Conservation (phyloP, 2,113 vertebrate species). For the Pomatorhinus ruficollis region DNA sequence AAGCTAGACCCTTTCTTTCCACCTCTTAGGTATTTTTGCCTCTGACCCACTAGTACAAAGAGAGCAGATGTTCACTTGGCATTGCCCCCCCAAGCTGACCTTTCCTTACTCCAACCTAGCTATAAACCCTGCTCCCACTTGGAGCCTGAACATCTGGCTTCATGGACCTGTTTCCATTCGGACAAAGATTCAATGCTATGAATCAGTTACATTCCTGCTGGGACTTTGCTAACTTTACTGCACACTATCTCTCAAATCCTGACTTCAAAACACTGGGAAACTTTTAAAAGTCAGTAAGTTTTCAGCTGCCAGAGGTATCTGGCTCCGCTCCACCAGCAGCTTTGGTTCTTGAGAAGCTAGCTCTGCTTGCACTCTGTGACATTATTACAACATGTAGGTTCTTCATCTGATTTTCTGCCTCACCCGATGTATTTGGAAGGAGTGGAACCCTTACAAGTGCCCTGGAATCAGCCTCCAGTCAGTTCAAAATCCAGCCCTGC, state of each 20-base stretch:
- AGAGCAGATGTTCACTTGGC: accelerated
- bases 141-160: not conserved
- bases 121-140: not conserved
- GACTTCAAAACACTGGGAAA: not conserved
- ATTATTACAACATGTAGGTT: not conserved
- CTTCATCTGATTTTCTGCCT: not conserved
- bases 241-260: not conserved
- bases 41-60: not conserved
- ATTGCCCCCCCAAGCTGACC: not conserved
- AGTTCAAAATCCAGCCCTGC: not conserved
- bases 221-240: not conserved
- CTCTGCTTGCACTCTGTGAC: not conserved
- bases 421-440: not conserved
- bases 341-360: not conserved
- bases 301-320: not conserved
- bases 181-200: not conserved
- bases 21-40: not conserved
- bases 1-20: not conserved
- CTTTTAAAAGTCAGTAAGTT: not conserved
- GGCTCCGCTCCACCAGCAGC: not conserved
- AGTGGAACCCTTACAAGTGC: not conserved
- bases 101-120: not conserved
- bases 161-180: not conserved
- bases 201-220: not conserved
- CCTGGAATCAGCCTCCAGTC: not conserved